A percentile compares a stretch with the other conserved stretches of the same genome.
phyloP scores from a whole-genome alignment of 1,140 invertebrate genomes.

The Apis florea region DNA sequence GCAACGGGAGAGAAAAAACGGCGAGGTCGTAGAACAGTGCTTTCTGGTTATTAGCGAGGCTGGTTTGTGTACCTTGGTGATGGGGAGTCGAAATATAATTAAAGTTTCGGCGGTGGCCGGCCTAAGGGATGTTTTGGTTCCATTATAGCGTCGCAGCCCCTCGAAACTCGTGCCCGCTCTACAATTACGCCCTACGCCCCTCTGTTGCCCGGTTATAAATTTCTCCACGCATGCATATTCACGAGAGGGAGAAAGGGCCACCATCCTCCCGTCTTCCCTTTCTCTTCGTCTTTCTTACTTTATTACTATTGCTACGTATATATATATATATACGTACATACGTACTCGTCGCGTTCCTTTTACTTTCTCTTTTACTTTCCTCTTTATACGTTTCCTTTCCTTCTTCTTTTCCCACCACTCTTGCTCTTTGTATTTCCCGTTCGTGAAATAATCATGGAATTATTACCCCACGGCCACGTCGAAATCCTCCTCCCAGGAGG shows the following conservation, averaged over 20 bases:
- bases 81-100: conserved; percentile 68
- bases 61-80: conserved; percentile 31
- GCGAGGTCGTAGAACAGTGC: conserved; percentile 30
- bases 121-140: conserved; percentile 78
- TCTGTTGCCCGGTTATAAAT: conserved; percentile 71
- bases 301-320: background rate
- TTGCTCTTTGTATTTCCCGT: conserved; percentile 12
- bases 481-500: conserved; percentile 11
- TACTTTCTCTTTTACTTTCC: background rate
- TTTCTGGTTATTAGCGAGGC: conserved; percentile 53
- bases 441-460: conserved; percentile 78
- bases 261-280: background rate
- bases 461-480: conserved; percentile 68
- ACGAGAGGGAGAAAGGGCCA: conserved; percentile 41
- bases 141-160: conserved; percentile 68
- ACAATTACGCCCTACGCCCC: conserved; percentile 73
- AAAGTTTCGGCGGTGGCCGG: conserved; percentile 65
- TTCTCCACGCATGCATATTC: conserved; percentile 79
- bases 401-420: background rate
- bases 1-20: background rate
- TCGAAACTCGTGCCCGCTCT: conserved; percentile 66
- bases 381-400: background rate
- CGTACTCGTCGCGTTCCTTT: background rate
- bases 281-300: background rate
- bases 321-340: background rate